Evolutionary conservation across 2,113 vertebrate genomes (phyloP).

Genomic region (Cololabis saira): DNA sequence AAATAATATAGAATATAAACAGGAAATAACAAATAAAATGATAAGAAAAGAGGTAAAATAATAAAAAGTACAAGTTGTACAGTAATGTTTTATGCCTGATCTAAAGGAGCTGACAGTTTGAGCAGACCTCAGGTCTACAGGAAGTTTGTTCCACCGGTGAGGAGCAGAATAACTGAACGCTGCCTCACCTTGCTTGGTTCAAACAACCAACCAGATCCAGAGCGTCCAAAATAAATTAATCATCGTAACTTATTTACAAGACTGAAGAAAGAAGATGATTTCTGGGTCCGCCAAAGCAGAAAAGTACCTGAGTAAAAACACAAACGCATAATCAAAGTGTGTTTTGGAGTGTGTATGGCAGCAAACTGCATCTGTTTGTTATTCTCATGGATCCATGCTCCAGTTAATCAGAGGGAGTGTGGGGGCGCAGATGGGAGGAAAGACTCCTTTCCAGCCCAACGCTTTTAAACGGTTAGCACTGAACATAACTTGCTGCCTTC

Average conservation of each 20-base stretch:
- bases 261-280: constrained; percentile 6
- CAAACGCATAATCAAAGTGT: constrained; percentile 11
- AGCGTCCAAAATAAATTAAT: no score
- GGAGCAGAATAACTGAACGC: no score
- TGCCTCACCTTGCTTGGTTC: no score
- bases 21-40: no score
- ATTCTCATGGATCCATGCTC: constrained; percentile 60
- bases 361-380: constrained; percentile 42
- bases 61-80: no score
- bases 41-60: no score
- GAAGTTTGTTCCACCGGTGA: no score
- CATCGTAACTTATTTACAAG: neutral
- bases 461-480: constrained; percentile 55
- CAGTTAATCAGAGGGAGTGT: constrained; percentile 46
- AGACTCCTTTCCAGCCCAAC: constrained; percentile 58
- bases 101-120: no score
- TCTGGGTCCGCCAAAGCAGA: neutral
- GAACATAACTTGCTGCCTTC: constrained; percentile 74
- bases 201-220: no score
- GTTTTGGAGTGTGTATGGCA: neutral
- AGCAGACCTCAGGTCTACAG: no score
- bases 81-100: no score
- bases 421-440: constrained; percentile 32
- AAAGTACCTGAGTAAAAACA: neutral
- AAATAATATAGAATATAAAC: no score